Conservation (phyloP, 2,888 invertebrate genomes). For the Steinernema hermaphroditum region DNA sequence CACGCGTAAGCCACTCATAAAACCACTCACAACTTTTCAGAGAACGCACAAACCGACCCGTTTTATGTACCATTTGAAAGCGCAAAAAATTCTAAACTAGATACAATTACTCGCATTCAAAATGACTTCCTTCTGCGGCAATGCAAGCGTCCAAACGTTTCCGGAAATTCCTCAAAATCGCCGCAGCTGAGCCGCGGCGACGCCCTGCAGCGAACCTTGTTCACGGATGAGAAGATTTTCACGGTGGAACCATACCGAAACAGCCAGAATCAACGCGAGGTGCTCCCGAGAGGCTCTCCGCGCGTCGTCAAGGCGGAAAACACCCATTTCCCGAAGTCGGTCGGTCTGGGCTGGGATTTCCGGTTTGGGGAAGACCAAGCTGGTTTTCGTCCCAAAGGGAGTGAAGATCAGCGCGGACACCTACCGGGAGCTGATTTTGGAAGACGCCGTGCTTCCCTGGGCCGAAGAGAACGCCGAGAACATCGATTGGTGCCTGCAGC, state of each 20-base stretch:
- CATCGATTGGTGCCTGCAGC: conserved; percentile 34
- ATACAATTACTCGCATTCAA: too few species aligned
- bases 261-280: conserved; percentile 30
- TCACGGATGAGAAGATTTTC: conserved; percentile 35
- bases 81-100: too few species aligned
- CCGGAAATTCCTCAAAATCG: neutral
- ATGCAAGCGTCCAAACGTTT: too few species aligned
- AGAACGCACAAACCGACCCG: too few species aligned
- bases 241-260: conserved; percentile 25
- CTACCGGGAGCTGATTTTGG: conserved; percentile 25
- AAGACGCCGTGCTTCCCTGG: conserved; percentile 26
- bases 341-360: conserved; percentile 40
- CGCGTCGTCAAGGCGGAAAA: conserved; percentile 8
- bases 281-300: neutral
- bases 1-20: too few species aligned
- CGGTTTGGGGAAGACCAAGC: conserved; percentile 36
- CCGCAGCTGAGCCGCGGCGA: neutral
- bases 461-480: conserved; percentile 20
- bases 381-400: conserved; percentile 39
- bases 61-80: too few species aligned
- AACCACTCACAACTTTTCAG: too few species aligned
- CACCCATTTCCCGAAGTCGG: conserved; percentile 33
- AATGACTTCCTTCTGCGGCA: too few species aligned
- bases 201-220: neutral
- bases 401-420: conserved; percentile 34